A percentile compares a stretch with the other conserved stretches of the same genome.
Evolutionary conservation across 2,113 vertebrate species (phyloP).

Genomic region (Arizona elegans): DNA sequence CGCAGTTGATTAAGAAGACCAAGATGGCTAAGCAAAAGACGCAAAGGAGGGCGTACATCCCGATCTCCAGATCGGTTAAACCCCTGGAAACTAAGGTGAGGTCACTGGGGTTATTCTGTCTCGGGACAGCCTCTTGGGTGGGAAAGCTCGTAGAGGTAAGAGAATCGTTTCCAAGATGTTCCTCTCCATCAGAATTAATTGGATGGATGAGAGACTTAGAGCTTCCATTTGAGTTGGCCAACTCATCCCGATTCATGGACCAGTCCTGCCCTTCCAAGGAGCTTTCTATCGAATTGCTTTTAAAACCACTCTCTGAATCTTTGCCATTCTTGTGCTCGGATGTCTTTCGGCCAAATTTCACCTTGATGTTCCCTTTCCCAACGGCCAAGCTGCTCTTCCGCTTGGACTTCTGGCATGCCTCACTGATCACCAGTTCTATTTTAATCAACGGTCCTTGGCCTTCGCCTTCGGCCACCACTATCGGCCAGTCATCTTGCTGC

Average conservation of each 20-base stretch:
- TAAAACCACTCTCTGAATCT: conserved; percentile 59
- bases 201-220: conserved; percentile 70
- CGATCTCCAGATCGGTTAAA: conserved; percentile 91
- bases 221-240: conserved; percentile 78
- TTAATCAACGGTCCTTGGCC: conserved; percentile 89
- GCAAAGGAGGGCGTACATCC: conserved; percentile 94
- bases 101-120: conserved; percentile 73
- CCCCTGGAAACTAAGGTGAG: conserved; percentile 81
- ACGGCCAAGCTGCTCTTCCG: conserved; percentile 87
- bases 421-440: conserved; percentile 91
- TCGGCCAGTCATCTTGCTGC: conserved; percentile 75
- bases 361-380: conserved; percentile 82
- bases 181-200: conserved; percentile 67
- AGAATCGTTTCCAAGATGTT: conserved; percentile 69
- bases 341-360: conserved; percentile 80
- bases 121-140: conserved; percentile 77
- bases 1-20: conserved; percentile 96
- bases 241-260: conserved; percentile 73
- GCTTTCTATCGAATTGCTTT: conserved; percentile 77
- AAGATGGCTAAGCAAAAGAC: conserved; percentile 96
- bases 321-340: conserved; percentile 72
- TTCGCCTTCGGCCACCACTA: conserved; percentile 84
- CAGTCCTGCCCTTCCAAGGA: conserved; percentile 68
- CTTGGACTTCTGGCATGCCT: conserved; percentile 94
- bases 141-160: conserved; percentile 81